phyloP scores from a whole-genome alignment of 1,140 invertebrate species.

The Leptestheria dahalacensis region DNA sequence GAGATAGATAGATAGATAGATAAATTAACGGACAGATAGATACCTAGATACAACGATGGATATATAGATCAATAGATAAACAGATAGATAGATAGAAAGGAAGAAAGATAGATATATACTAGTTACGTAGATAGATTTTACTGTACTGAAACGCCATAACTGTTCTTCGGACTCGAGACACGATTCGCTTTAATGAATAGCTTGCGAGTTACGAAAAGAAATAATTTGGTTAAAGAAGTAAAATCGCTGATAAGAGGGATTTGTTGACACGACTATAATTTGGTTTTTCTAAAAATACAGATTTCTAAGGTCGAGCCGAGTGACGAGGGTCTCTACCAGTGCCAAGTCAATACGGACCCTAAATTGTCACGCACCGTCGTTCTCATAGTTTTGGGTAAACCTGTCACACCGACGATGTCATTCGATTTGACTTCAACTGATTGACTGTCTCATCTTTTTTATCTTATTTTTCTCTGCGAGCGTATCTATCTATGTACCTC shows the following conservation, averaged over 20 bases:
- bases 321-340: conserved; percentile 13
- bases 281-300: not conserved
- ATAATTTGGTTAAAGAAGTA: no score
- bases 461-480: not conserved
- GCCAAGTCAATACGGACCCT: conserved; percentile 15
- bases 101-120: no score
- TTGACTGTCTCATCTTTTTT: not conserved
- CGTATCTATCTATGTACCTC: not conserved
- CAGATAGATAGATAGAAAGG: no score
- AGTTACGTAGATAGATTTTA: no score
- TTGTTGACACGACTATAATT: not conserved
- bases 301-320: conserved; percentile 4
- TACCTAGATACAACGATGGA: no score
- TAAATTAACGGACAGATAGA: no score
- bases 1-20: no score
- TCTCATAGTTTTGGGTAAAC: conserved; percentile 12
- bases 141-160: no score
- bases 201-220: no score
- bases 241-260: not conserved
- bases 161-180: no score
- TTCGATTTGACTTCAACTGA: not conserved
- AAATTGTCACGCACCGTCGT: conserved; percentile 6
- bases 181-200: no score
- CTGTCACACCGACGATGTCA: not conserved
- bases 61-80: no score